Base-by-base conservation (phyloP, 2,113 vertebrate genomes). In the Pomatostomus ruficeps region DNA sequence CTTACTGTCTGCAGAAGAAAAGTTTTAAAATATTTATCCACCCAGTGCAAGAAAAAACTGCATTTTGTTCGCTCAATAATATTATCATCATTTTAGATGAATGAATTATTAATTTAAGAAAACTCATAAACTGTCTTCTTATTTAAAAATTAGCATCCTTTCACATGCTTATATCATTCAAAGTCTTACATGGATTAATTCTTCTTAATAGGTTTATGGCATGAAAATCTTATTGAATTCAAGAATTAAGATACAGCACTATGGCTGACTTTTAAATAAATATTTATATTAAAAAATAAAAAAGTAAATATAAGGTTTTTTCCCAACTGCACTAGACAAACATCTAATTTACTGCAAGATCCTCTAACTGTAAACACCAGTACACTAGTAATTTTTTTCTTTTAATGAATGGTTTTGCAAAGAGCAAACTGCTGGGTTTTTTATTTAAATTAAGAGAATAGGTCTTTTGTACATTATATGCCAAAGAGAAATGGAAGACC, bases 381-480 rank as follows among this genome's bases (percentile, higher is more conserved):
- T 78, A 59, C 14, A 5, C 70, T 25, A 89, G 8, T 36, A 80
- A 10, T 49, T 71, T 76, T 38, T 91, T 85, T 61, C 26, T 68
- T 61, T 85, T 73, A 91, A 63, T 85, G 7, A 82, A 71, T 48
- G 13, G 15, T 17, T 90, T 96, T 92, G 25, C 36, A 81, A 85
- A 91, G 58, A 94, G 9, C 19, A 94, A 94, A 70, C 4, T 63
- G 8, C 3, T 81, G 8, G n/a, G n/a, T 72, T 93, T 91, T 71
- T 95, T 90, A 86, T 67, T 95, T 95, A 85, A 94, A 91, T 73
- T 54, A 74, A 46, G 35, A 85, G 79, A 96, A 68, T 42, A 91
- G 21, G 12, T 52, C n/a, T 42, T 78, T 93, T 88, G 31, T 33
- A 43, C 19, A 24, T 24, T 86, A 23, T 54, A 73, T 29, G 33